Conservation (phyloP, 2,888 invertebrate species). For the Pandemis cinnamomeana region DNA sequence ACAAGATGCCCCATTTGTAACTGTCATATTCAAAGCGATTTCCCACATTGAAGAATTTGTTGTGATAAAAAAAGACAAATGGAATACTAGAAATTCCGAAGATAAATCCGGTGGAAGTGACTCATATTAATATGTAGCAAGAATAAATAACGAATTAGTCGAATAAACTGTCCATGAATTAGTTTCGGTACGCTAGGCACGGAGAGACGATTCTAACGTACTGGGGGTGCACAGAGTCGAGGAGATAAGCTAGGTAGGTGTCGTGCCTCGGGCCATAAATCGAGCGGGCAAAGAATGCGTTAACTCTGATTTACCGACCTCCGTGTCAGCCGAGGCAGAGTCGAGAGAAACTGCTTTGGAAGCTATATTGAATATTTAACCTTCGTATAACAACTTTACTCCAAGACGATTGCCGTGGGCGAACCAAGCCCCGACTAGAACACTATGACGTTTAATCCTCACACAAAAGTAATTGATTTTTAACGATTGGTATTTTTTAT, state of each 20-base stretch:
- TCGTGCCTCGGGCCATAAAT: conserved; percentile 69
- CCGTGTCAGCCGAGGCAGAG: conserved; percentile 55
- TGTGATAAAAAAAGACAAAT: conserved; percentile 54
- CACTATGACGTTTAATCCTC: conserved; percentile 28
- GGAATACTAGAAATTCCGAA: conserved; percentile 58
- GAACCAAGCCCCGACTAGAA: conserved; percentile 26
- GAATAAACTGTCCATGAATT: conserved; percentile 17
- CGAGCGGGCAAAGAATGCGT: conserved; percentile 70
- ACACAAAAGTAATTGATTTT: conserved; percentile 27
- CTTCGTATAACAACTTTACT: conserved; percentile 35
- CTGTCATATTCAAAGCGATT: conserved; percentile 72
- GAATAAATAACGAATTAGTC: conserved; percentile 26
- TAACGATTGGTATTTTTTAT: conserved; percentile 19
- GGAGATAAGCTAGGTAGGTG: conserved; percentile 63
- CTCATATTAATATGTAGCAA: neutral
- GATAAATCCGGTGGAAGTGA: conserved; percentile 50
- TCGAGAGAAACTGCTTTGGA: conserved; percentile 40
- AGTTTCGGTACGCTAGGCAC: conserved; percentile 17
- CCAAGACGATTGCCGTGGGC: conserved; percentile 27
- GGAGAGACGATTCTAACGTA: conserved; percentile 32
- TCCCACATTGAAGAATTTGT: conserved; percentile 59
- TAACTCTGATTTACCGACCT: conserved; percentile 77
- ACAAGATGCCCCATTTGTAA: conserved; percentile 75
- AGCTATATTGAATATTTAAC: conserved; percentile 43
- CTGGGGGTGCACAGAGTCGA: conserved; percentile 51